Evolutionary conservation across 2,888 invertebrate species (phyloP).

Genomic region (Seira musarum): DNA sequence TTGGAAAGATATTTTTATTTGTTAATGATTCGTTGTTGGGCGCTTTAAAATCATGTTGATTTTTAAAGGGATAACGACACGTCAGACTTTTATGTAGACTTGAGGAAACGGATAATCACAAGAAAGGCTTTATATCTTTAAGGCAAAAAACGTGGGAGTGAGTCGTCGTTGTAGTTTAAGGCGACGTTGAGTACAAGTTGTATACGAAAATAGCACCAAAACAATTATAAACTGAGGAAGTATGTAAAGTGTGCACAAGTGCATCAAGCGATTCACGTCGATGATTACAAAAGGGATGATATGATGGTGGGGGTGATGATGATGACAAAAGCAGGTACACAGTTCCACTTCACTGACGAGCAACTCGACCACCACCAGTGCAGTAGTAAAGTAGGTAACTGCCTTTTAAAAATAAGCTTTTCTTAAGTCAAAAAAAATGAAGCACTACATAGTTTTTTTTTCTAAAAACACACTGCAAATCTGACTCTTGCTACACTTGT

Average conservation of each 20-base stretch:
- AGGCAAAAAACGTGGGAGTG: no score
- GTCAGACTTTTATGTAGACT: no score
- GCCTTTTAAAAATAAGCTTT: not conserved
- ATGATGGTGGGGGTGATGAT: slow-evolving; percentile 5
- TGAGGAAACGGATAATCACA: no score
- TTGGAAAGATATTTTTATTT: no score
- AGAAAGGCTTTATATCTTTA: no score
- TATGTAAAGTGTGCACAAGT: slow-evolving; percentile 9
- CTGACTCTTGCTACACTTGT: not conserved
- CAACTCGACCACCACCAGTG: not conserved
- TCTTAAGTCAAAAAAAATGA: not conserved
- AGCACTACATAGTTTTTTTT: not conserved
- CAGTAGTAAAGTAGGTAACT: no score
- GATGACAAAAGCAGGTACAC: slow-evolving; percentile 30
- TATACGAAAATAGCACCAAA: slow-evolving; percentile 6
- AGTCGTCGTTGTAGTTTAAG: no score
- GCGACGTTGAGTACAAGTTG: no score
- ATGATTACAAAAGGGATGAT: slow-evolving; percentile 5
- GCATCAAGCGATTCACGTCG: slow-evolving; percentile 8
- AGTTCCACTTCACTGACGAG: slow-evolving; percentile 36
- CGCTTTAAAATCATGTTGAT: no score
- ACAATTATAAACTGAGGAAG: slow-evolving; percentile 11
- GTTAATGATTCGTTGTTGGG: no score
- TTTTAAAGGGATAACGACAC: no score
- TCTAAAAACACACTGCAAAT: not conserved